Conservation (phyloP, 2,797 vertebrate species). For the Phataginus tetradactyla region DNA sequence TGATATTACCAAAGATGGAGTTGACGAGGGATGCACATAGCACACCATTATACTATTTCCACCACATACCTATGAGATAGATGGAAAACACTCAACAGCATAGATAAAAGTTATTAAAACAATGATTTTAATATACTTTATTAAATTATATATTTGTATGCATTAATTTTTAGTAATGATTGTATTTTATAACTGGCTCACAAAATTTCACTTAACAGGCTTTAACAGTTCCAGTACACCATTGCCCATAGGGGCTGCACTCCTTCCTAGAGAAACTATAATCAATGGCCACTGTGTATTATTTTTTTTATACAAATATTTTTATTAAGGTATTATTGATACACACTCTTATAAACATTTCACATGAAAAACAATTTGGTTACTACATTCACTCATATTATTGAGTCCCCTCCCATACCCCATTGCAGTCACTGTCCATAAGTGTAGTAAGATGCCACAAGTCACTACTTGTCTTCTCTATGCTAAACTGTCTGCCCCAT, state of each 20-base stretch:
- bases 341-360: too few relatives aligned
- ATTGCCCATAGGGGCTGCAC: neutral
- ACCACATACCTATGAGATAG: neutral
- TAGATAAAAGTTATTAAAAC: neutral
- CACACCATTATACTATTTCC: neutral
- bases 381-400: too few relatives aligned
- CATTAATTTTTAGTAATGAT: neutral
- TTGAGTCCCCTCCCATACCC: too few relatives aligned
- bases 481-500: too few relatives aligned
- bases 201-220: neutral
- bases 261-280: slow-evolving; percentile 47
- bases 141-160: neutral
- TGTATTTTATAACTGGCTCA: neutral
- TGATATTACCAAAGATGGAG: neutral
- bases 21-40: neutral
- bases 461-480: too few relatives aligned
- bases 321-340: too few relatives aligned
- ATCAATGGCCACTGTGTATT: slow-evolving; percentile 3
- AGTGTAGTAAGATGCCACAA: too few relatives aligned
- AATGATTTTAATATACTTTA: neutral
- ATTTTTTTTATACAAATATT: too few relatives aligned
- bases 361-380: too few relatives aligned
- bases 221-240: neutral
- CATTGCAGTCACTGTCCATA: too few relatives aligned
- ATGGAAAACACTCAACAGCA: neutral